These are phyloP conservation scores for Zoanthus sansibaricus DNA, from an alignment of 92 coral and sea anemone genomes.

Conservation along the genomic window DNA sequence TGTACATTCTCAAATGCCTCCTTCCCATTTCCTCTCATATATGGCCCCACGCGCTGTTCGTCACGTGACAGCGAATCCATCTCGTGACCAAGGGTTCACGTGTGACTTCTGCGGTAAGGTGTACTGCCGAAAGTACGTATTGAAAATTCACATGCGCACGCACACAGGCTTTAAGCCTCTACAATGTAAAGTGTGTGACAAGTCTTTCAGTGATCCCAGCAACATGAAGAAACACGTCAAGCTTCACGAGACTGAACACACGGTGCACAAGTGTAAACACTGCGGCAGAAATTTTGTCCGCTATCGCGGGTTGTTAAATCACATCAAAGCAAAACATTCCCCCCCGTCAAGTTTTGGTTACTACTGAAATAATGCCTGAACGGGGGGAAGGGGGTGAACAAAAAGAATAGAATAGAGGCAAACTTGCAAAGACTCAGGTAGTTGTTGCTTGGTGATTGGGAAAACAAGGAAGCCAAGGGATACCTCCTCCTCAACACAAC, in stretches of 20 bases:
- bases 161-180: constrained; percentile 99
- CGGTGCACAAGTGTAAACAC: constrained; percentile 91
- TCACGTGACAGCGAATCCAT: constrained; percentile 48
- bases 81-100: constrained; percentile 82
- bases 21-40: constrained; percentile 60
- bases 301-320: constrained; percentile 83
- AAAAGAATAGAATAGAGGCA: background rate
- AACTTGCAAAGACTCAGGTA: too few species aligned
- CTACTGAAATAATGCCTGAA: background rate
- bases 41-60: constrained; percentile 56
- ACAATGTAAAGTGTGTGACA: constrained; percentile 95
- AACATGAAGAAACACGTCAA: constrained; percentile 98
- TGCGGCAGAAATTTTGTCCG: constrained; percentile 95
- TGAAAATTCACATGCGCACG: constrained; percentile 99
- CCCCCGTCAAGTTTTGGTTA: constrained; percentile 49
- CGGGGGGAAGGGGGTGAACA: background rate
- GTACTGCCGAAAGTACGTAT: constrained; percentile 95
- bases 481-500: too few species aligned
- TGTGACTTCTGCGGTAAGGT: constrained; percentile 98
- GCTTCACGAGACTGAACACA: constrained; percentile 93
- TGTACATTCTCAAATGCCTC: constrained; percentile 58
- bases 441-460: too few species aligned
- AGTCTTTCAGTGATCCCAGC: constrained; percentile 99
- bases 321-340: constrained; percentile 84
- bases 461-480: too few species aligned